These are phyloP conservation scores for Aethes cnicana DNA, from an alignment of 2,888 invertebrate genomes.

Conservation along the genomic window DNA sequence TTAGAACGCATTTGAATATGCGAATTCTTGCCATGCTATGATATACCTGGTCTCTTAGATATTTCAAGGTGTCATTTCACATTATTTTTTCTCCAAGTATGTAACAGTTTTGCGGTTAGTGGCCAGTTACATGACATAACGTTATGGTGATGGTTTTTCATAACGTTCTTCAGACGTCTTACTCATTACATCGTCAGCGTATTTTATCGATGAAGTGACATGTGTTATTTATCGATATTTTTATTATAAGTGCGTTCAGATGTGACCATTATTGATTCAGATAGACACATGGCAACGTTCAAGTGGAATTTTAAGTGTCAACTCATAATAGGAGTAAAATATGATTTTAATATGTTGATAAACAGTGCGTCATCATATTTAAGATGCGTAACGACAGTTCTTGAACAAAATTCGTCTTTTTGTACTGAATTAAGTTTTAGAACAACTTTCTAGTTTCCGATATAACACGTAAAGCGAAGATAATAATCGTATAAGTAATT, in stretches of 20 bases:
- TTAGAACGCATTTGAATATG: too few species aligned
- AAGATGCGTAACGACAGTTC: too few species aligned
- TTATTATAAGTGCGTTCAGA: conserved; percentile 25
- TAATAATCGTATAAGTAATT: conserved; percentile 49
- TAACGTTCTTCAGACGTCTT: background rate
- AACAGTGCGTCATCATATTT: background rate
- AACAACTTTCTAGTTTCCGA: conserved; percentile 19
- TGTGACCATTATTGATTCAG: conserved; percentile 18
- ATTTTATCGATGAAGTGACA: conserved; percentile 3
- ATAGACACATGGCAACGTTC: conserved; percentile 23
- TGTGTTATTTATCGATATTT: conserved; percentile 5
- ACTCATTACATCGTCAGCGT: conserved; percentile 1
- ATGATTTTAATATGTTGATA: conserved; percentile 27
- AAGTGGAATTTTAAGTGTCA: conserved; percentile 25
- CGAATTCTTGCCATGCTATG: too few species aligned
- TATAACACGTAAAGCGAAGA: conserved; percentile 34
- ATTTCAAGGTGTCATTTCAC: too few species aligned
- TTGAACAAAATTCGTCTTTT: background rate
- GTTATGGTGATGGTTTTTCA: background rate
- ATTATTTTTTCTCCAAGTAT: too few species aligned
- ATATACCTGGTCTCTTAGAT: too few species aligned
- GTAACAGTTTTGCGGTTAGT: too few species aligned
- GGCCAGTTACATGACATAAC: too few species aligned
- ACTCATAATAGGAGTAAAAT: conserved; percentile 24
- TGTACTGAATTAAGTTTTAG: background rate